Conservation (phyloP, 2,888 invertebrate species). For the Athalia circularis region DNA sequence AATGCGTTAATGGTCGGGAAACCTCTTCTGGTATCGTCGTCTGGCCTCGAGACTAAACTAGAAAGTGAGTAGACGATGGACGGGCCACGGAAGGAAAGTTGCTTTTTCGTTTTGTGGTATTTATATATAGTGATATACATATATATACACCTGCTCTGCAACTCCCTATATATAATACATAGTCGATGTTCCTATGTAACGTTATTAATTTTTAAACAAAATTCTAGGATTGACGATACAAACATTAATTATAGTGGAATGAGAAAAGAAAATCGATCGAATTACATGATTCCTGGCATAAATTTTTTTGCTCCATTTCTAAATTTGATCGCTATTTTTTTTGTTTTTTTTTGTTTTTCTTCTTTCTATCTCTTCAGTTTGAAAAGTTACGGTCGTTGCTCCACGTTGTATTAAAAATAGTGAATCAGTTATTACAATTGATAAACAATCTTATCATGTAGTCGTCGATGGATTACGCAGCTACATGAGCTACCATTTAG, state of each 20-base stretch:
- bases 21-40: slow-evolving; percentile 25
- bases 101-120: neutral
- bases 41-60: slow-evolving; percentile 34
- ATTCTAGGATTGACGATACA: too few species aligned
- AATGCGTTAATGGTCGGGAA: slow-evolving; percentile 55
- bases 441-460: slow-evolving; percentile 16
- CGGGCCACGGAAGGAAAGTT: neutral
- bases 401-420: neutral
- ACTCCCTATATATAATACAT: too few species aligned
- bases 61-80: slow-evolving; percentile 28
- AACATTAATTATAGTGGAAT: too few species aligned
- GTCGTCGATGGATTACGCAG: slow-evolving; percentile 20
- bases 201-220: too few species aligned
- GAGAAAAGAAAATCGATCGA: too few species aligned
- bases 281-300: too few species aligned
- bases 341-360: neutral
- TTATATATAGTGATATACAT: neutral
- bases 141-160: neutral
- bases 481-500: neutral
- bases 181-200: too few species aligned
- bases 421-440: slow-evolving; percentile 30
- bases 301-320: too few species aligned
- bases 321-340: too few species aligned
- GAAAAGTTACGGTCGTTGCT: too few species aligned
- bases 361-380: neutral